Base-by-base conservation (phyloP, 2,113 vertebrate species). In the Bujurquina vittata region DNA sequence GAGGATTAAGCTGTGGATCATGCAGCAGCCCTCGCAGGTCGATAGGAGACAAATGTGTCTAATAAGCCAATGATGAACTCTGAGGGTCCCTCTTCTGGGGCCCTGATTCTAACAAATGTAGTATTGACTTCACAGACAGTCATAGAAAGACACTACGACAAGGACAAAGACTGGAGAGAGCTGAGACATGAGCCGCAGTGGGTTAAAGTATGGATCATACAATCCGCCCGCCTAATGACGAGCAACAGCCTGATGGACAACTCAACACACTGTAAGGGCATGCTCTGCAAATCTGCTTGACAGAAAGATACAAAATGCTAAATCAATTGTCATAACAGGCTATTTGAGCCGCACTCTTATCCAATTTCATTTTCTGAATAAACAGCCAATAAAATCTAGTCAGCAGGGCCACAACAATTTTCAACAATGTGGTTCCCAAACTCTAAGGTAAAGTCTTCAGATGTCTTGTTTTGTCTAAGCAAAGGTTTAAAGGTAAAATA, bases 11-110 rank as follows among this genome's bases (percentile, higher is more conserved):
- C 57, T 79, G 81, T 76, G 88, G 83, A 90, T 92, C 88, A 85
- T 80, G 80, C 78, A 3, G 77, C 78, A 67, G 59, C 75, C 79
- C 81, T 37, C 73, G 77, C 85, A 86, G 91, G 90, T 95, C 91
- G 80, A 95, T 92, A 75, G 52, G 75, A 93, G 89, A 94, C 92
- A 95, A 94, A 94, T 77, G 86, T 84, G 81, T 87, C 91, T 94
- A 95, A 95, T 91, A 92, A 93, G 89, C 89, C 91, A 14, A 85
- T 90, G 89, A 94, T 91, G 72, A 91, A 93, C 86, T 82, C 84
- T n/a, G 79, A 86, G 87, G 67, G 77, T 94, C 89, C 82, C 89
- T 86, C 84, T 92, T 83, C 89, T 74, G 84, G 74, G 84, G 49
- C 75, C 78, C 62, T 22, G 79, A 65, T 83, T 56, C 83, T 67